Conservation (phyloP, 2,797 vertebrate genomes). For the Lerista edwardsae region DNA sequence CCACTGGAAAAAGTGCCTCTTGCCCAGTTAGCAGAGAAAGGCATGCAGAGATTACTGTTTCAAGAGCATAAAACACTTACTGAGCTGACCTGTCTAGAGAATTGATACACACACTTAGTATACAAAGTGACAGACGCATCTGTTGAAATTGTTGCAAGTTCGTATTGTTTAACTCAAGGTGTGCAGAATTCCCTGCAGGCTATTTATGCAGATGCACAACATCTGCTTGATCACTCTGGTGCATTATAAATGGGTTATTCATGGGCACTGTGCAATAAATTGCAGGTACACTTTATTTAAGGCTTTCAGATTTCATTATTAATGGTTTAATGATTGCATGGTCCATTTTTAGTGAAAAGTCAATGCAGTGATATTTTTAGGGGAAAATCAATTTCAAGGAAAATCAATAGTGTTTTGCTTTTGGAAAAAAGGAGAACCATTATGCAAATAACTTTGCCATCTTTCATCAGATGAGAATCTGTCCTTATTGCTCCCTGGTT, state of each 20-base stretch:
- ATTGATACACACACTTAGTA: background rate
- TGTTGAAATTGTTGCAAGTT: background rate
- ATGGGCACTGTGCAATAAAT: background rate
- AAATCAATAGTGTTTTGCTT: background rate
- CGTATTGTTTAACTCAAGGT: background rate
- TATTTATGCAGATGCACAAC: background rate
- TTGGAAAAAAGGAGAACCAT: background rate
- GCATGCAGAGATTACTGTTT: background rate
- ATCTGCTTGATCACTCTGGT: background rate
- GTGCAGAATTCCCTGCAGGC: constrained; percentile 10
- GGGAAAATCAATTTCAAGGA: background rate
- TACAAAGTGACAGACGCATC: background rate
- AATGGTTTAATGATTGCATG: background rate
- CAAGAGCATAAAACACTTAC: background rate
- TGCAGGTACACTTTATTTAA: background rate
- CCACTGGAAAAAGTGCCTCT: too few species aligned
- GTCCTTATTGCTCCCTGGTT: background rate
- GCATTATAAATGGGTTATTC: constrained; percentile 42
- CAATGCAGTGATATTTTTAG: background rate
- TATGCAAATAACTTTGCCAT: background rate
- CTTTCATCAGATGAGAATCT: constrained; percentile 1
- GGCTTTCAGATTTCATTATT: constrained; percentile 21
- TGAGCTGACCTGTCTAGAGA: rapidly evolving
- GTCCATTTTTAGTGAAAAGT: constrained; percentile 22
- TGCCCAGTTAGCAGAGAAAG: too few species aligned